Conservation (phyloP, 2,797 vertebrate species). For the Enteromius viviparus region DNA sequence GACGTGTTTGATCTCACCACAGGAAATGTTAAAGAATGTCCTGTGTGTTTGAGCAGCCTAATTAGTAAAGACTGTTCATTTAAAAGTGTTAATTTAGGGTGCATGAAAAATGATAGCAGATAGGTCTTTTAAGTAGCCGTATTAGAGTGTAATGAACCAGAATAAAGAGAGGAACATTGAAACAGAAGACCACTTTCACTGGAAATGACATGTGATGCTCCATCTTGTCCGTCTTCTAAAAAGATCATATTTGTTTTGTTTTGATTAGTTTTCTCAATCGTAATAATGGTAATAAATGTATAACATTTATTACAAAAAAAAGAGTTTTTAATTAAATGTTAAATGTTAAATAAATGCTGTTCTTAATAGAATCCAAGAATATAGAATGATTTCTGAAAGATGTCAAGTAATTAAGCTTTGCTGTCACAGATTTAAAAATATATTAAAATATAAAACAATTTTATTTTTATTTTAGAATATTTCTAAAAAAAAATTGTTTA, state of each 20-base stretch:
- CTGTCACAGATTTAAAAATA: no score
- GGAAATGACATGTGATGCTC: background rate
- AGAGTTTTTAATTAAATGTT: no score
- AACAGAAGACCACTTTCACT: background rate
- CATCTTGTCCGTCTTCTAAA: no score
- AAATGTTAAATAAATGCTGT: no score
- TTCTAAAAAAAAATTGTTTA: no score
- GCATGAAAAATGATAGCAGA: background rate
- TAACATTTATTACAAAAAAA: background rate
- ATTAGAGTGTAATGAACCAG: background rate
- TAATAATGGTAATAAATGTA: background rate
- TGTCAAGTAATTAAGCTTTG: no score
- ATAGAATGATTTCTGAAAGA: no score
- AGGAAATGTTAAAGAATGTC: background rate
- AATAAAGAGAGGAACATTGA: background rate
- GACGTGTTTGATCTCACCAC: background rate
- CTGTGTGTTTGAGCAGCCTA: background rate
- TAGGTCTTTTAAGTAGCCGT: background rate
- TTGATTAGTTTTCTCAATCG: background rate
- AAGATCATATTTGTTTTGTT: background rate
- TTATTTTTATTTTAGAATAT: no score
- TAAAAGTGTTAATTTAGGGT: slow-evolving; percentile 16
- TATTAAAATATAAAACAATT: no score
- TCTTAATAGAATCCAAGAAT: no score
- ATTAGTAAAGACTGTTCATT: slow-evolving; percentile 3